phyloP scores from a whole-genome alignment of 2,113 vertebrate genomes.

The Jaculus jaculus region DNA sequence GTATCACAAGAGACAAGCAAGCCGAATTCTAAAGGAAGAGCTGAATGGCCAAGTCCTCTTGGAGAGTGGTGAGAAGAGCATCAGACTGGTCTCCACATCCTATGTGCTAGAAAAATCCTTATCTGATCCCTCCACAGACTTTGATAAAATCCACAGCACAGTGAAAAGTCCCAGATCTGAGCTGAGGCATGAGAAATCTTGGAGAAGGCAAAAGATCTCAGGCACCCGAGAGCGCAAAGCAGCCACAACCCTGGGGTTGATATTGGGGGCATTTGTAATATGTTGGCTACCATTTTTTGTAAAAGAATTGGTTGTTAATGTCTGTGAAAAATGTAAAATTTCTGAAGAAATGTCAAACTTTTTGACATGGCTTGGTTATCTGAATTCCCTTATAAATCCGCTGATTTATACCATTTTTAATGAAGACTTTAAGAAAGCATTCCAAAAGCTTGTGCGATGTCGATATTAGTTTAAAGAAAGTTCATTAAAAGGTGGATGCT shows the following conservation, averaged over 20 bases:
- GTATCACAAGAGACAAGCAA: constrained; percentile 93
- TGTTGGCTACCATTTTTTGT: constrained; percentile 99
- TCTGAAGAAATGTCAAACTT: constrained; percentile 95
- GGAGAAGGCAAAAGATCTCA: constrained; percentile 93
- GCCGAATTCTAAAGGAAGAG: constrained; percentile 90
- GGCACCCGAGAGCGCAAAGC: constrained; percentile 94
- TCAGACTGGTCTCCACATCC: constrained; percentile 85
- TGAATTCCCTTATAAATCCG: constrained; percentile 99
- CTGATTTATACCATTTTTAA: constrained; percentile 99
- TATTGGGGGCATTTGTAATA: constrained; percentile 97
- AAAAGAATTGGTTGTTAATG: constrained; percentile 96
- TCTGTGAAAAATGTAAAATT: constrained; percentile 91
- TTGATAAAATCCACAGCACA: constrained; percentile 86
- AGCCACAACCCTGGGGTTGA: constrained; percentile 95
- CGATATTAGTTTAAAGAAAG: constrained; percentile 87
- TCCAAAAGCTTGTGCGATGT: constrained; percentile 95
- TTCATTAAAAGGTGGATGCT: constrained; percentile 28
- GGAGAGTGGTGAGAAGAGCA: constrained; percentile 88
- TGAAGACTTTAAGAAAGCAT: constrained; percentile 99
- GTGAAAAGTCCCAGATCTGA: constrained; percentile 86
- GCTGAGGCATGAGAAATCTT: constrained; percentile 88
- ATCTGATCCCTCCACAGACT: constrained; percentile 93
- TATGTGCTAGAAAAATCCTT: constrained; percentile 90
- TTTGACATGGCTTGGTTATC: constrained; percentile 97
- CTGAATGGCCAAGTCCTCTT: constrained; percentile 92